phyloP scores from a whole-genome alignment of 2,888 invertebrate species.

The Brenthis ino region DNA sequence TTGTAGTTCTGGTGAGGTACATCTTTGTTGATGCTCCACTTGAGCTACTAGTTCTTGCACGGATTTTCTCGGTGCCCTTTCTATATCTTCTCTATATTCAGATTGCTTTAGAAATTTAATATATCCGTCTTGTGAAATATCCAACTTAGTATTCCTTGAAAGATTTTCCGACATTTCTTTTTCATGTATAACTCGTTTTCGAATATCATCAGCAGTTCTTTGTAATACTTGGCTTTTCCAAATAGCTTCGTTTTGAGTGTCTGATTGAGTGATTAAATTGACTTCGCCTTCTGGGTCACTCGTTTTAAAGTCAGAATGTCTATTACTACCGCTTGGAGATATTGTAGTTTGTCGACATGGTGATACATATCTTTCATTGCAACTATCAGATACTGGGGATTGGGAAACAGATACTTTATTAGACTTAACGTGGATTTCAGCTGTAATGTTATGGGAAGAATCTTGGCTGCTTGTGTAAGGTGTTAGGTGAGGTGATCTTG shows the following conservation, averaged over 20 bases:
- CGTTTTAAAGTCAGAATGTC: slow-evolving; percentile 51
- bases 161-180: slow-evolving; percentile 68
- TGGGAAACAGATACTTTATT: slow-evolving; percentile 68
- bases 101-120: slow-evolving; percentile 71
- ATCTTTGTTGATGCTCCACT: slow-evolving; percentile 79
- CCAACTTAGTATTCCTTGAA: slow-evolving; percentile 61
- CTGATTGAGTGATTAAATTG: slow-evolving; percentile 44
- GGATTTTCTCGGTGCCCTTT: slow-evolving; percentile 75
- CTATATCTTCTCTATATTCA: slow-evolving; percentile 54
- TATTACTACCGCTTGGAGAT: slow-evolving; percentile 58
- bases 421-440: slow-evolving; percentile 75
- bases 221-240: slow-evolving; percentile 78
- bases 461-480: slow-evolving; percentile 50
- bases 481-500: slow-evolving; percentile 54
- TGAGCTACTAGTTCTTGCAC: slow-evolving; percentile 85
- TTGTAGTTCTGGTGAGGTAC: slow-evolving; percentile 61
- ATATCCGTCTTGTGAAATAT: slow-evolving; percentile 78
- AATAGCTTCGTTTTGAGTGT: slow-evolving; percentile 51
- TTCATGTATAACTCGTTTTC: slow-evolving; percentile 66
- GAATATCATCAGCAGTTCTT: slow-evolving; percentile 73
- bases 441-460: slow-evolving; percentile 67
- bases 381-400: slow-evolving; percentile 67
- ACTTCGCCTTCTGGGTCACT: slow-evolving; percentile 58
- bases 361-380: slow-evolving; percentile 60
- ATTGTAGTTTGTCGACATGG: slow-evolving; percentile 65